Percentiles rank a stretch among this genome's conserved stretches.
Evolutionary conservation across 2,797 vertebrate species (phyloP).

Genomic region (Parauchenoglanis ngamensis): DNA sequence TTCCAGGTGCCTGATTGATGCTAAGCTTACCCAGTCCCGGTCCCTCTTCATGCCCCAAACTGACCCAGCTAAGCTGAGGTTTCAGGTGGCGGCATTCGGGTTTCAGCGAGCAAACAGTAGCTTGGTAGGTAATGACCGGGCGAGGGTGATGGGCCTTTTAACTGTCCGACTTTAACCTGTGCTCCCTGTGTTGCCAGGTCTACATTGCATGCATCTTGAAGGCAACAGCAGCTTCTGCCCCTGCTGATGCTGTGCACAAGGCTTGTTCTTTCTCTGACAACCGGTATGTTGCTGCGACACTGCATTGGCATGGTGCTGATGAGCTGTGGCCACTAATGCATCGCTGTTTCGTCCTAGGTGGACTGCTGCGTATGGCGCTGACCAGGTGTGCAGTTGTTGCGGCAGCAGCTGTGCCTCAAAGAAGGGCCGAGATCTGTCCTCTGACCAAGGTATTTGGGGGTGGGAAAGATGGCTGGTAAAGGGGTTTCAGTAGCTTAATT

Average conservation of each 20-base stretch:
- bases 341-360: conserved; percentile 57
- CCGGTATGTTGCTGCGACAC: conserved; percentile 52
- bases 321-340: background rate
- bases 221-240: conserved; percentile 53
- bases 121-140: background rate
- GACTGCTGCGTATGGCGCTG: conserved; percentile 59
- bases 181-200: conserved; percentile 53
- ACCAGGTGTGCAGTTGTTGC: conserved; percentile 65
- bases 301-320: background rate
- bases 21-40: conserved; percentile 59
- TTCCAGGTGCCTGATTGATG: conserved; percentile 72
- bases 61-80: conserved; percentile 59
- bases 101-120: conserved; percentile 54
- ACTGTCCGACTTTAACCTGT: background rate
- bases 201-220: conserved; percentile 73
- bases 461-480: no score
- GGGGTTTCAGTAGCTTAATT: no score
- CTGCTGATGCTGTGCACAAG: conserved; percentile 56
- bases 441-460: no score
- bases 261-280: conserved; percentile 67
- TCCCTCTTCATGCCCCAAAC: conserved; percentile 64
- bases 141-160: no score
- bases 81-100: conserved; percentile 72
- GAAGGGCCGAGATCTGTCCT: background rate
- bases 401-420: conserved; percentile 56